Base-by-base conservation (phyloP, 1,140 invertebrate species). In the Drosophila sechellia region DNA sequence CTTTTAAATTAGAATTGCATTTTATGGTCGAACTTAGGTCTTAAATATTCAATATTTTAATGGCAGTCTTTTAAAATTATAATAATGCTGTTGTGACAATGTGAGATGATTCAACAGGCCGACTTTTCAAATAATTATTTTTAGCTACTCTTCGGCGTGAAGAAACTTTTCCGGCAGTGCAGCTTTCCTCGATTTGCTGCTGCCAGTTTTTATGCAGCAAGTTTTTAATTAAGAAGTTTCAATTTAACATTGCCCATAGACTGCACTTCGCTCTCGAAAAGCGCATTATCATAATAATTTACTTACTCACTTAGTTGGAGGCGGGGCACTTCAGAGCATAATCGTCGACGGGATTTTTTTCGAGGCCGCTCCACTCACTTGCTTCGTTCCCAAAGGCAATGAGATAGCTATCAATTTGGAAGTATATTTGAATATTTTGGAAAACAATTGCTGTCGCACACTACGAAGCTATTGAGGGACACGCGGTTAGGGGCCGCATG, bases 181-280 rank as follows among this genome's bases (percentile, higher is more conserved):
- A 64, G n/a, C 40, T 53, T 31, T 48, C 25, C 50, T 34, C 56
- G 59, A 58, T 56, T 72, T 61, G 37, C 39, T 57, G 65, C 59
- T 68, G 65, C 54, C 39, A 22, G 48, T 66, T 79, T 77, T 84
- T 40, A 69, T 65, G 56, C 66, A 69, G 79, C 71, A 89, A 87
- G 83, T 83, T 87, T 87, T 89, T 87, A 87, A 87, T 87, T 87
- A 89, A 87, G 75, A 87, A 87, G 70, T 89, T 89, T 83, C 83
- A 65, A 79, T 87, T 86, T 86, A 77, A 71, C 58, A 66, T 60
- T 60, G 56, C 58, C 53, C 66, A 70, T 66, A 65, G 80, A 75
- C 72, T 66, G 37, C 56, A 42, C 50, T 77, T 39, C 50, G 42
- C 34, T 57, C 31, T 45, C 35, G 42, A 46, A 42, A 53, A 48